Evolutionary conservation across 2,888 invertebrate genomes (phyloP), one percentile per base, ranked within the genome.

Genomic region (Proisotoma minuta): DNA sequence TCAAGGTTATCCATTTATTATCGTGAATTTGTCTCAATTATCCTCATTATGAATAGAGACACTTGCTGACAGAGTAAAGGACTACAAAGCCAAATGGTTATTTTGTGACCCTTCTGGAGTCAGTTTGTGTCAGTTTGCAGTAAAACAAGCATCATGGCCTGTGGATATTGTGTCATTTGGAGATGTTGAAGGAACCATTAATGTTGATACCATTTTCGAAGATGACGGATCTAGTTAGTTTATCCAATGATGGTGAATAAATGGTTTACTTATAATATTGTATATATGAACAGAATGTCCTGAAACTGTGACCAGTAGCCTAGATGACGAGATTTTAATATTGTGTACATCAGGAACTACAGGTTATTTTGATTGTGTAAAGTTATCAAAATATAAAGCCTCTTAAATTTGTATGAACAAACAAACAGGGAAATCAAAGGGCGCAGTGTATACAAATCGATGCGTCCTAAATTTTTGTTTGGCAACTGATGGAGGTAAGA

Each of bases 291-390:
- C 28, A 70, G 72, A 62, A 24, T 69, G 70, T 29, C 72, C 70
- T 8, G 23, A 8, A 15, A 39, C 57, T 22, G 40, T 63, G 3
- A 34, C 59, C 34, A 39, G 60, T 18, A 59, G 62, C 22, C 40
- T 73, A 47, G 66, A 70, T 58, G 73, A 73, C 58, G 70, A 70
- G 34, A 51, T 62, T 20, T 22, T 73, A 29, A 64, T 73, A 23
- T 60, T 73, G 1, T 69, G 70, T 40, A 73, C 73, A 1, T 66
- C 67, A 60, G 73, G 73, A 18, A 73, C 73, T n/a, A n/a, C n/a
- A n/a, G n/a, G n/a, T n/a, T n/a, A n/a, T n/a, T n/a, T 48, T 48
- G 20, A 48, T 48, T 48, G 3, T 48, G 18, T 26, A 12, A 48
- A 23, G 22, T 22, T 50, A 4, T 10, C 2, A 10, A 50, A n/a